phyloP scores from a whole-genome alignment of 2,888 invertebrate genomes.

The Fissipunctia ypsillon region DNA sequence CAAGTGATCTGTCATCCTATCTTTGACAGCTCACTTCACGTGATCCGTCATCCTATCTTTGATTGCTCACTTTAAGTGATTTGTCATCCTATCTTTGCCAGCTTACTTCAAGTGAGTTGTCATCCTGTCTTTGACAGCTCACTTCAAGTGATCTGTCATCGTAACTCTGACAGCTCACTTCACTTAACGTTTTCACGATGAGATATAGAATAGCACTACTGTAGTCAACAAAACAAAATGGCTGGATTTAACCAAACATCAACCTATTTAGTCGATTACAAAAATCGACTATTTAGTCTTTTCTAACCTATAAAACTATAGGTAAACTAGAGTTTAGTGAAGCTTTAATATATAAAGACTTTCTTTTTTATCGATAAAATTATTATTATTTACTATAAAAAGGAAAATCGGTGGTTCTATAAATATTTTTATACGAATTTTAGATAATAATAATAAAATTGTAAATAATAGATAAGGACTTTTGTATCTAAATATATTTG shows the following conservation, averaged over 20 bases:
- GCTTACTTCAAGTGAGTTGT: no score
- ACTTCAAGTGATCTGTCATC: no score
- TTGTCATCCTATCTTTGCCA: no score
- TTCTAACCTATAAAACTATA: slow-evolving; percentile 51
- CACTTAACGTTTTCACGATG: no score
- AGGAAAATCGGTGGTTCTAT: slow-evolving; percentile 70
- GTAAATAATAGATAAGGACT: slow-evolving; percentile 83
- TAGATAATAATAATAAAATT: slow-evolving; percentile 80
- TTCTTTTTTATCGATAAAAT: slow-evolving; percentile 61
- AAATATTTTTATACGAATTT: slow-evolving; percentile 75
- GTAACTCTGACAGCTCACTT: no score
- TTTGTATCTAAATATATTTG: slow-evolving; percentile 85
- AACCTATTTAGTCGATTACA: slow-evolving; percentile 27
- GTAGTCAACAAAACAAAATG: slow-evolving; percentile 12
- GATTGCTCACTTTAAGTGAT: no score
- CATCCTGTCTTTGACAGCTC: no score
- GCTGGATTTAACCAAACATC: slow-evolving; percentile 39
- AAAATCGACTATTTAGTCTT: slow-evolving; percentile 21
- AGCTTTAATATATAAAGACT: slow-evolving; percentile 79
- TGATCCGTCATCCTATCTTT: no score
- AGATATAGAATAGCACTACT: neutral
- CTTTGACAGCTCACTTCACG: no score
- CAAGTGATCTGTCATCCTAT: no score
- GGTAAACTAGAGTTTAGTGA: slow-evolving; percentile 64
- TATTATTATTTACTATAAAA: slow-evolving; percentile 53